Base-by-base conservation (phyloP, 2,888 invertebrate species). In the Nebria brevicollis region DNA sequence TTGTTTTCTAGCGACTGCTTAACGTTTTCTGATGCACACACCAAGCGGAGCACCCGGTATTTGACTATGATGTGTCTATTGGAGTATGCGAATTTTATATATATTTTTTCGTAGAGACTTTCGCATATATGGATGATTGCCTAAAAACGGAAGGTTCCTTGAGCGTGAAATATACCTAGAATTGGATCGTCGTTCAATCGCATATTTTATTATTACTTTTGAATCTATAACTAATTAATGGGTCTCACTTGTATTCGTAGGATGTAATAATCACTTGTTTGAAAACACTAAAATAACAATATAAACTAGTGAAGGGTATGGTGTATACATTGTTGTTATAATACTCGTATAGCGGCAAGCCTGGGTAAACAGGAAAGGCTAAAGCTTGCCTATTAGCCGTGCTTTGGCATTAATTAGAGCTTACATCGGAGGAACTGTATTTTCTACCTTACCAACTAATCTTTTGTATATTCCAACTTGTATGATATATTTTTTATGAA, bases 131-230 rank as follows among this genome's bases (percentile, higher is more conserved):
- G 79, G 79, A 80, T 80, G 79, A 80, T 80, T 80, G 79, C 75
- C 75, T 74, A 54, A 75, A 80, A 80, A 80, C 79, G 74, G 75
- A 80, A 13, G 70, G 43, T 73, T 66, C 34, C 66, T 80, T 80
- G 79, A 68, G 54, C 74, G 75, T 80, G 75, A 80, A 80, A 80
- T 80, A 75, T 80, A 75, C 79, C 75, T 75, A 42, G 70, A 75
- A 80, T 80, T 80, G 79, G 75, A 80, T 80, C 68, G 74, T 68
- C 79, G 74, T 75, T 80, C 54, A 41, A 70, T 2, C 15, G 70
- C 4, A 54, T 54, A 11, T 54, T 54, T 54, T 13, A 54, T 1
- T 34, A 34, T 34, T 34, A 20, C 20, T 20, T 20, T 20, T 1
- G 34, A 34, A 34, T 2, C 34, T 34, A 34, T 20, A 20, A 20